A percentile compares a stretch with the other conserved stretches of the same genome.
Evolutionary conservation across 2,888 invertebrate species (phyloP).

Genomic region (Aphidius colemani): DNA sequence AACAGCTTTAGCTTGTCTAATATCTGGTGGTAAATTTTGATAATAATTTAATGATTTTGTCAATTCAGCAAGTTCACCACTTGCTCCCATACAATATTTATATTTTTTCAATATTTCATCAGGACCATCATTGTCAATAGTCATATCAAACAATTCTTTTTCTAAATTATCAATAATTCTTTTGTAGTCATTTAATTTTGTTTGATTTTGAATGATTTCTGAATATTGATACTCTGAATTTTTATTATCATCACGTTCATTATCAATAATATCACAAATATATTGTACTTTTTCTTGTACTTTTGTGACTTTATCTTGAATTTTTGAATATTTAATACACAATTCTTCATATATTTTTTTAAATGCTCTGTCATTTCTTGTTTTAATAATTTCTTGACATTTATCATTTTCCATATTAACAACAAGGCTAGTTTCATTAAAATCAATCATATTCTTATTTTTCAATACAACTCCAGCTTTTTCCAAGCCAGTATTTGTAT

Average conservation of each 20-base stretch:
- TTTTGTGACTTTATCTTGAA: constrained; percentile 41
- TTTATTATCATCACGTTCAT: constrained; percentile 21
- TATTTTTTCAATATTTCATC: constrained; percentile 45
- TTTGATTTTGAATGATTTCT: constrained; percentile 38
- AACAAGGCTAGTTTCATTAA: constrained; percentile 40
- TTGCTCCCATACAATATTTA: constrained; percentile 39
- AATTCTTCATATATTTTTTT: constrained; percentile 41
- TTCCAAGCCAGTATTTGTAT: constrained; percentile 43
- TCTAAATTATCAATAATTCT: constrained; percentile 41
- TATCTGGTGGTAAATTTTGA: constrained; percentile 49
- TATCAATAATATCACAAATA: constrained; percentile 35
- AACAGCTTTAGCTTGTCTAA: constrained; percentile 50
- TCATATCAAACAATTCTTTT: constrained; percentile 39
- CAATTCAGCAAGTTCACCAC: constrained; percentile 41
- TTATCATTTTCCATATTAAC: constrained; percentile 40
- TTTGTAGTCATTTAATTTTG: constrained; percentile 48
- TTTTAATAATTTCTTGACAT: constrained; percentile 38
- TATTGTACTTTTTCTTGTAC: constrained; percentile 37
- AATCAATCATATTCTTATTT: constrained; percentile 41
- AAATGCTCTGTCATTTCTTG: constrained; percentile 41
- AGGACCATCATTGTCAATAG: constrained; percentile 40
- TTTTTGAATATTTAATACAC: constrained; percentile 37
- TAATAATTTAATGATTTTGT: constrained; percentile 44
- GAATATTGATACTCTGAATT: constrained; percentile 39
- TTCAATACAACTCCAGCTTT: constrained; percentile 43